Evolutionary conservation across 2,888 invertebrate genomes (phyloP).

Genomic region (Sepiola atlantica): DNA sequence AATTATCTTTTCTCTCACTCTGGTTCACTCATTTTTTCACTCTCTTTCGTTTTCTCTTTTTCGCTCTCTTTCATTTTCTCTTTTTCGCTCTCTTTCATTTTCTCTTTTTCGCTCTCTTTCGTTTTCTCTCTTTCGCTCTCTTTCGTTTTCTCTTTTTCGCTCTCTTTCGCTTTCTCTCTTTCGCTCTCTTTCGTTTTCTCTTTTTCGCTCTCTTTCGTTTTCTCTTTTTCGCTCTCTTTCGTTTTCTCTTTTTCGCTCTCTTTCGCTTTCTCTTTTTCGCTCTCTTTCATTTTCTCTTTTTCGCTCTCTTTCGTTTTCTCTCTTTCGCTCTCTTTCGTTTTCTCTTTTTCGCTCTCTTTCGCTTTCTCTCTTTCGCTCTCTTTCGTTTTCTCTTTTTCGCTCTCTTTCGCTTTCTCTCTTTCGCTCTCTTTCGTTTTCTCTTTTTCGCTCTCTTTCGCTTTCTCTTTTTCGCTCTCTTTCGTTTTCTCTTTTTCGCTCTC

Average conservation of each 20-base stretch:
- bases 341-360: not conserved
- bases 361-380: not conserved
- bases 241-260: not conserved
- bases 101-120: not conserved
- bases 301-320: not conserved
- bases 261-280: not conserved
- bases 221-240: not conserved
- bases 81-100: not conserved
- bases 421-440: not conserved
- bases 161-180: not conserved
- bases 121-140: not conserved
- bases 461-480: not conserved
- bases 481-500: not conserved
- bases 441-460: not conserved
- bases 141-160: not conserved
- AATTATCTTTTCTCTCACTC: not conserved
- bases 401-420: not conserved
- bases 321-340: not conserved
- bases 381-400: not conserved
- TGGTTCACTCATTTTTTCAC: not conserved
- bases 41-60: not conserved
- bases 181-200: not conserved
- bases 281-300: not conserved
- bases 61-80: not conserved
- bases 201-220: not conserved